These are phyloP conservation scores for Ganaspis sp. DNA, from an alignment of 1,140 invertebrate genomes.

Conservation along the genomic window DNA sequence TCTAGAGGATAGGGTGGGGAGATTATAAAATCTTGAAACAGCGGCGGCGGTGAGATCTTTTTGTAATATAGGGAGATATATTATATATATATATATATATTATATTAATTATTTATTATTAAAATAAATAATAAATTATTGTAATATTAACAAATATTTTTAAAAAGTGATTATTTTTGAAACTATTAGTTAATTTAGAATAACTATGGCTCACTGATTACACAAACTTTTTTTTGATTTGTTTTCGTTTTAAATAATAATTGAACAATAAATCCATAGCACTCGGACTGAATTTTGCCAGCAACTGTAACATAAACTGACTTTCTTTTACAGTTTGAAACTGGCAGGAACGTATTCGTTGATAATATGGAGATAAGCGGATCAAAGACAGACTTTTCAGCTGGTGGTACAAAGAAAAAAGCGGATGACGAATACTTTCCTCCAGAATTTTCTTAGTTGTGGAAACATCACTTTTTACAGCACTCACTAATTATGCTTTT, in stretches of 20 bases:
- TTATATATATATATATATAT: too few species aligned
- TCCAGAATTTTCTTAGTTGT: constrained; percentile 54
- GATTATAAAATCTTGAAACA: too few species aligned
- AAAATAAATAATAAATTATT: too few species aligned
- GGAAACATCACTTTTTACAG: constrained; percentile 50
- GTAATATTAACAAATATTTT: too few species aligned
- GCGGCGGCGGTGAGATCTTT: too few species aligned
- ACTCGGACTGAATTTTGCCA: constrained; percentile 55
- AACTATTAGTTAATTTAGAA: constrained; percentile 36
- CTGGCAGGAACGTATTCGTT: constrained; percentile 60
- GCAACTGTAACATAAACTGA: constrained; percentile 62
- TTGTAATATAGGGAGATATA: too few species aligned
- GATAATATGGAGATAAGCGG: background rate
- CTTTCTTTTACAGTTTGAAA: constrained; percentile 63
- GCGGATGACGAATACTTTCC: constrained; percentile 52
- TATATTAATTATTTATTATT: too few species aligned
- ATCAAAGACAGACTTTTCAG: background rate
- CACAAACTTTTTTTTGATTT: background rate
- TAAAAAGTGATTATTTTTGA: constrained; percentile 37
- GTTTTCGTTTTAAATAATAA: too few species aligned
- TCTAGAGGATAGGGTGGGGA: too few species aligned
- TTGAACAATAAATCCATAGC: constrained; percentile 54
- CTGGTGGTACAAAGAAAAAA: background rate
- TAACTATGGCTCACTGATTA: background rate
- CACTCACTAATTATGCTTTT: constrained; percentile 66